A percentile compares a stretch with the other conserved stretches of the same genome.
Evolutionary conservation across 2,113 vertebrate species (phyloP).

Genomic region (Gopherus flavomarginatus): DNA sequence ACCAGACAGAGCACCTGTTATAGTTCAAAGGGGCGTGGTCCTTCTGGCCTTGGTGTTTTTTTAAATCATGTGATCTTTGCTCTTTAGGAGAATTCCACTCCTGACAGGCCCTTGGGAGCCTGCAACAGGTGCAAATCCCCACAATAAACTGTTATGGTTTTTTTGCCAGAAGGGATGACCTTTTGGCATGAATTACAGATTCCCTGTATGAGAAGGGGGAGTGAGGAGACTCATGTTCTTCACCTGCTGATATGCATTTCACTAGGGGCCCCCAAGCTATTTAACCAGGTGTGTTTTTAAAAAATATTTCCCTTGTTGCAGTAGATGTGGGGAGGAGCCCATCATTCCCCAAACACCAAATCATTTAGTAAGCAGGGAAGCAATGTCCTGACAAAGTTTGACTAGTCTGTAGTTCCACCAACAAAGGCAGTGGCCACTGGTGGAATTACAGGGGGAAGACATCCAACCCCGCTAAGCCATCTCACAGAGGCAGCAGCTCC

Average conservation of each 20-base stretch:
- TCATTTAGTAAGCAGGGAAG: not conserved
- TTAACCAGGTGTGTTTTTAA: not conserved
- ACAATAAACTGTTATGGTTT: not conserved
- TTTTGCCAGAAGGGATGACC: not conserved
- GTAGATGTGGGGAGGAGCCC: not conserved
- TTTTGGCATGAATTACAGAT: not conserved
- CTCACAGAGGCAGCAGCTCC: not conserved
- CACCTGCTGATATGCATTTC: not conserved
- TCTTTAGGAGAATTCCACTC: not conserved
- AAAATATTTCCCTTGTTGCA: not conserved
- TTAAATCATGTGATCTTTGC: not conserved
- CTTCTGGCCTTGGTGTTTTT: not conserved
- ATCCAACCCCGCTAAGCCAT: not conserved
- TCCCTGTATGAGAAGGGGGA: not conserved
- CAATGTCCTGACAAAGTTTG: not conserved
- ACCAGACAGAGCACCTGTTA: not conserved
- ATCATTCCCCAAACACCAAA: not conserved
- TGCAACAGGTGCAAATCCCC: not conserved
- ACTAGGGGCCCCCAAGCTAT: not conserved
- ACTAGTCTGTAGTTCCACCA: not conserved
- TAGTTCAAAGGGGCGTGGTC: not conserved
- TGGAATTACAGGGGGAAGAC: not conserved
- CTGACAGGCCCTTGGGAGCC: not conserved
- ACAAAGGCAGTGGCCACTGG: conserved; percentile 31
- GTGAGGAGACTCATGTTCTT: not conserved